Base-by-base conservation (phyloP, 1,140 invertebrate genomes). In the Mya arenaria region DNA sequence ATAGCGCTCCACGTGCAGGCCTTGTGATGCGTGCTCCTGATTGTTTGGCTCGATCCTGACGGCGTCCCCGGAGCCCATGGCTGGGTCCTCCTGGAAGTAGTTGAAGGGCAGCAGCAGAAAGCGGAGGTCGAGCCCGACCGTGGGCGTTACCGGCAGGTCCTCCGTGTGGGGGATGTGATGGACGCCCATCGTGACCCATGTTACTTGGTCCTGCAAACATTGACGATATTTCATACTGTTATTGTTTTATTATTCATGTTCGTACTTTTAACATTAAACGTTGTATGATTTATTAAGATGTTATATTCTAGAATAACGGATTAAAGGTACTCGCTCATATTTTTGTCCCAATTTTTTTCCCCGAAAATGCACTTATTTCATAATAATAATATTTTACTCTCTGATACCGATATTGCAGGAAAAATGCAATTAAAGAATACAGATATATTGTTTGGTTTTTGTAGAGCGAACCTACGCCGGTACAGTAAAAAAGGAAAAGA, bases 141-240 rank as follows among this genome's bases (percentile, higher is more conserved):
- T 92, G 19, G 87, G 83, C 17, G 85, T 89, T 8, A 86, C 82
- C 0, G 91, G 91, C 1, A 91, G 77, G 58, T 92, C 91, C 52
- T 91, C 90, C 4, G 88, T 86, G 19, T 85, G 83, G 3, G 91
- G 91, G 34, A 92, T 88, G 69, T 90, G 88, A 44, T 85, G 72
- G 10, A 87, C 58, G 6, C 91, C 91, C 63, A 90, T 83, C 0
- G 90, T 91, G 4, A 89, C 82, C 91, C 91, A 92, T 1, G 86
- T 85, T 17, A 91, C 89, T 17, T 91, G 71, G 62, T 92, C 91
- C 62, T 89, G 56, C n/a, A n/a, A n/a, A 56, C 44, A 60, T 34
- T 65, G 28, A 15, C 65, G 39, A 77, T 37, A 19, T 41, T 55
- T 8, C 37, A 15, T n/a, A 36, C 30, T n/a, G 10, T 19, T 52